A percentile compares a stretch with the other conserved stretches of the same genome.
Conservation (phyloP, 2,888 invertebrate genomes). For the Orthosia incerta region DNA sequence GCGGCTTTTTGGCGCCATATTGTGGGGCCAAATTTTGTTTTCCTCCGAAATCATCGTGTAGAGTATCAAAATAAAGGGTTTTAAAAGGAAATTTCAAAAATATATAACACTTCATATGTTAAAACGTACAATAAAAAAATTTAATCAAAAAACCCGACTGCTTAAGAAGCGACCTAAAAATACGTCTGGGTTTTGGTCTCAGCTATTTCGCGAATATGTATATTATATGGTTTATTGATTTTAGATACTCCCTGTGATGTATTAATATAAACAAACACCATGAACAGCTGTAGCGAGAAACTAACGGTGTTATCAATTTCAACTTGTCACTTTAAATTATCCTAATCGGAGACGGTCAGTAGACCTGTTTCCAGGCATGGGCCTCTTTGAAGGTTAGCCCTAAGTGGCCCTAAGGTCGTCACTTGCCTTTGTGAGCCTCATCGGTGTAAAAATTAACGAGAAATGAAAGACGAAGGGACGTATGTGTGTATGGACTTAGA, state of each 20-base stretch:
- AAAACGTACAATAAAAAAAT: too few relatives aligned
- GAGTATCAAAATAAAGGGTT: too few relatives aligned
- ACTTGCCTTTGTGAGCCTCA: not conserved
- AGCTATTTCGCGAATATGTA: too few relatives aligned
- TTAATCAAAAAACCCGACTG: too few relatives aligned
- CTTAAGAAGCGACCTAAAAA: too few relatives aligned
- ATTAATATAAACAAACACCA: not conserved
- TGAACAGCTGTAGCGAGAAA: not conserved
- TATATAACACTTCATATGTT: too few relatives aligned
- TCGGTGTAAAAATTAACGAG: not conserved
- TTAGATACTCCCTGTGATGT: not conserved
- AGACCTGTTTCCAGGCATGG: slow-evolving; percentile 8
- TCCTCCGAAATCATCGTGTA: too few relatives aligned
- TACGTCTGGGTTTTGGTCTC: too few relatives aligned
- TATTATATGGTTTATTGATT: too few relatives aligned
- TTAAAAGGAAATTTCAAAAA: too few relatives aligned
- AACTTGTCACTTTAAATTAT: slow-evolving; percentile 20
- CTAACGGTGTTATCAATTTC: slow-evolving; percentile 6
- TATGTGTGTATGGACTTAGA: not conserved
- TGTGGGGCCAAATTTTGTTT: too few relatives aligned
- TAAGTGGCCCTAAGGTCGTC: not conserved
- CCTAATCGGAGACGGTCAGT: slow-evolving; percentile 2
- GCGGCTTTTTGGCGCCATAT: too few relatives aligned
- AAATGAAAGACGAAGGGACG: not conserved
- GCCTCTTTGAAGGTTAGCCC: not conserved